Evolutionary conservation across 53 echinoderm and acorn worm genomes (phyloP).

Genomic region (Crossaster papposus): DNA sequence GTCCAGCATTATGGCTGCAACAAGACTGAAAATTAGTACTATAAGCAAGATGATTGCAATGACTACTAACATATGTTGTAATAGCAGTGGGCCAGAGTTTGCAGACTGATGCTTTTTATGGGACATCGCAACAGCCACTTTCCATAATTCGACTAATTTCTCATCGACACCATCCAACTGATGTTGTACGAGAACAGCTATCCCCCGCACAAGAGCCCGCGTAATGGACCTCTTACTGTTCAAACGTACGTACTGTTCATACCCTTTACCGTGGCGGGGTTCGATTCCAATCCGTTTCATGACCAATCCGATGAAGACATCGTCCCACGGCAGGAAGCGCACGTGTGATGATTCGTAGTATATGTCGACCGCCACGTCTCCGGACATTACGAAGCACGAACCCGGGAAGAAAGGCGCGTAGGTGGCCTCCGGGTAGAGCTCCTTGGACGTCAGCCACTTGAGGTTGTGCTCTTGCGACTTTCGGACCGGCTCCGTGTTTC

Average conservation of each 20-base stretch:
- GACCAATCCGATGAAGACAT: slow-evolving; percentile 44
- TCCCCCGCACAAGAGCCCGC: not conserved
- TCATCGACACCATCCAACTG: not conserved
- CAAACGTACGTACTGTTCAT: slow-evolving; percentile 15
- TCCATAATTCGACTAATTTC: slow-evolving; percentile 30
- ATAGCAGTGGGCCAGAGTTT: not conserved
- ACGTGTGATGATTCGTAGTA: slow-evolving; percentile 27
- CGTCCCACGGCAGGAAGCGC: slow-evolving; percentile 41
- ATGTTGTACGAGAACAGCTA: slow-evolving; percentile 10
- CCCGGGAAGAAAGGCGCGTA: slow-evolving; percentile 52
- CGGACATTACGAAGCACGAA: slow-evolving; percentile 39
- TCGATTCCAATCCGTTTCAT: slow-evolving; percentile 27
- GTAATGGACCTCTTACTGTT: not conserved
- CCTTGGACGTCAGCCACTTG: slow-evolving; percentile 37
- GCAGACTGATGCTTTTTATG: not conserved
- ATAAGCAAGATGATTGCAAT: not conserved
- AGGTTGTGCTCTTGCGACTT: not conserved
- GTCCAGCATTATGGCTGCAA: too few relatives aligned
- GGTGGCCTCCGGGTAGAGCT: slow-evolving; percentile 36
- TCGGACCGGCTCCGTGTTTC: slow-evolving; percentile 23
- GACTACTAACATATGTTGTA: not conserved
- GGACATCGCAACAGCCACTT: not conserved
- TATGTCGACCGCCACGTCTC: slow-evolving; percentile 7
- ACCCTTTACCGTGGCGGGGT: slow-evolving; percentile 21
- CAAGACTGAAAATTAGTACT: not conserved